Evolutionary conservation across 1,140 invertebrate genomes (phyloP).

Genomic region (Drosophila prosaltans): DNA sequence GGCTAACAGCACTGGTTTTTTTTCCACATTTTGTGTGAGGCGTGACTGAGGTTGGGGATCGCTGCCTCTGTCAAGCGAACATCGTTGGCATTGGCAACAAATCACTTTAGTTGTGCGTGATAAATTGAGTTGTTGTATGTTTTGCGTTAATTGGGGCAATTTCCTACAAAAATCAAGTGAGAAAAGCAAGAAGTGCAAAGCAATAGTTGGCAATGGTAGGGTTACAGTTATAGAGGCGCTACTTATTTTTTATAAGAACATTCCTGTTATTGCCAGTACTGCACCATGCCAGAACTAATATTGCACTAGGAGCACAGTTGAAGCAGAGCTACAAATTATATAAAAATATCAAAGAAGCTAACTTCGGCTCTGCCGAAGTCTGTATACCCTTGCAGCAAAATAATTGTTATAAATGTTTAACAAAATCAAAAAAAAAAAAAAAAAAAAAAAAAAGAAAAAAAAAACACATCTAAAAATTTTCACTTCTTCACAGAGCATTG

Average conservation of each 20-base stretch:
- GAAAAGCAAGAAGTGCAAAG: conserved; percentile 38
- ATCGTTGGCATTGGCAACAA: conserved; percentile 79
- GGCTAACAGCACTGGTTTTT: conserved; percentile 30
- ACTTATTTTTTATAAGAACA: conserved; percentile 14
- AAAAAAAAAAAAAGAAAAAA: no score
- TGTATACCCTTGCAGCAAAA: no score
- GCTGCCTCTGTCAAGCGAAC: conserved; percentile 7
- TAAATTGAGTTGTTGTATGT: conserved; percentile 78
- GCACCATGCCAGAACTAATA: conserved; percentile 65
- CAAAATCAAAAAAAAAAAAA: no score
- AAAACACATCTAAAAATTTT: no score
- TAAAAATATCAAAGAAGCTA: no score
- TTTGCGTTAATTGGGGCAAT: conserved; percentile 81
- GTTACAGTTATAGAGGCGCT: background rate
- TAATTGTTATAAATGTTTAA: no score
- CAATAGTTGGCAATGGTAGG: conserved; percentile 4
- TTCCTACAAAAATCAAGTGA: conserved; percentile 68
- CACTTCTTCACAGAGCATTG: no score
- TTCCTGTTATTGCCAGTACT: background rate
- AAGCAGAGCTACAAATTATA: no score
- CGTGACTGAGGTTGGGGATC: conserved; percentile 2
- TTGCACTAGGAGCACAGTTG: conserved; percentile 46
- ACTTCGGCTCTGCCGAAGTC: no score
- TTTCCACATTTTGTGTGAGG: conserved; percentile 7
- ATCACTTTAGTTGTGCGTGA: conserved; percentile 81